Evolutionary conservation across 2,113 vertebrate genomes (phyloP).

Genomic region (Saccopteryx leptura): DNA sequence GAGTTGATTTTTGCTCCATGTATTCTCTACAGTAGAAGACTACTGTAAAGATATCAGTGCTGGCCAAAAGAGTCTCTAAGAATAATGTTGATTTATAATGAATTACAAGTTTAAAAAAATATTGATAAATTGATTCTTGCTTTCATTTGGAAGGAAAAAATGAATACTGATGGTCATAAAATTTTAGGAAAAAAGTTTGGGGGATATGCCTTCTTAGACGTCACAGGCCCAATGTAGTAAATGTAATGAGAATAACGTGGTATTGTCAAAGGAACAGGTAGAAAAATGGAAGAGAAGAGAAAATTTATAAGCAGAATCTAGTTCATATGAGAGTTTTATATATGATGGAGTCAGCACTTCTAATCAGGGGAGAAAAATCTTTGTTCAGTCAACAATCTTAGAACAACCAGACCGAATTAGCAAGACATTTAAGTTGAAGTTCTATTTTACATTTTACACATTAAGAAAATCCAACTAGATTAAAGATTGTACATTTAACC

Average conservation of each 20-base stretch:
- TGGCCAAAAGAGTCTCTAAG: slow-evolving; percentile 35
- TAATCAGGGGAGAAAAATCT: slow-evolving; percentile 64
- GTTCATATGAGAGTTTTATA: slow-evolving; percentile 33
- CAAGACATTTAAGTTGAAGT: slow-evolving; percentile 55
- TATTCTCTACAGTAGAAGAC: slow-evolving; percentile 23
- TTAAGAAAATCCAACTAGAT: slow-evolving; percentile 29
- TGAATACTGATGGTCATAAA: background rate
- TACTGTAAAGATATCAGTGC: slow-evolving; percentile 43
- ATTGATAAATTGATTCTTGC: background rate
- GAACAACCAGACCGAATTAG: slow-evolving; percentile 52
- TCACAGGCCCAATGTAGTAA: background rate
- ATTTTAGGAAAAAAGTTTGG: too few species aligned
- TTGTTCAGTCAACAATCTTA: slow-evolving; percentile 58
- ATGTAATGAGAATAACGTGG: background rate
- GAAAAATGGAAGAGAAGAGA: slow-evolving; percentile 10
- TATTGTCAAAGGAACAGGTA: background rate
- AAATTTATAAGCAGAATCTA: slow-evolving; percentile 29
- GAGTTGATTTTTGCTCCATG: slow-evolving; percentile 65
- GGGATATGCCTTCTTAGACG: background rate
- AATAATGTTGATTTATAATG: slow-evolving; percentile 25
- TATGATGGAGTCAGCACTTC: background rate
- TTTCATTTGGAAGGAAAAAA: slow-evolving; percentile 45
- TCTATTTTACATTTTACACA: slow-evolving; percentile 28
- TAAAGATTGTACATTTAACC: slow-evolving; percentile 38
- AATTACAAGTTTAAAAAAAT: slow-evolving; percentile 29